Evolutionary conservation across 2,888 invertebrate species (phyloP), one percentile per base, ranked within the genome.

Genomic region (Cheilosia pagana): DNA sequence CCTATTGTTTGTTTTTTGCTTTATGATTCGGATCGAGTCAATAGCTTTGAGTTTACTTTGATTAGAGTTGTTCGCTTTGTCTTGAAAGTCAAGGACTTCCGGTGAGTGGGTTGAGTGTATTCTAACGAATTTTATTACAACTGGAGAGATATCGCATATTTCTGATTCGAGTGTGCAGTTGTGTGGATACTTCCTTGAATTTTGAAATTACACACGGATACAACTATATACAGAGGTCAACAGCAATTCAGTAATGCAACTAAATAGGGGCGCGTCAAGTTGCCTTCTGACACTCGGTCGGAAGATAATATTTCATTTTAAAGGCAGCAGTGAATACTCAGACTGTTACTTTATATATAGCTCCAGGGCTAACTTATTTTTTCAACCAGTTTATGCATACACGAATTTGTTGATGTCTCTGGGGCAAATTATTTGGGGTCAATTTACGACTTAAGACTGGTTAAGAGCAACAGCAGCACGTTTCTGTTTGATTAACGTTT

Each of bases 71-170:
- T 50, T 43, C 25, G 12, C 71, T 82, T 71, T 76, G 71, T 67
- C 50, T 39, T 57, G 71, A 71, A 82, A 82, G 81, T 72, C 81
- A 82, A 76, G 81, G 81, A 65, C 55, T 53, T 52, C 43, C 41
- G 45, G 23, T 53, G 71, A 65, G 59, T 71, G 57, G 31, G 39
- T 70, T 60, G 21, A 28, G 50, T 74, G 43, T 28, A 14, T 74
- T 62, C 19, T 41, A 35, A 43, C 60, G 59, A 60, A 52, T 25
- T 68, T 60, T 10, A 45, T 28, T 50, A 25, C 14, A 19, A 62
- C 35, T 71, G n/a, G n/a, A n/a, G n/a, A n/a, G n/a, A 52, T 16
- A 6, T 48, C 43, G 43, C 16, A 25, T 43, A 23, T 10, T 10
- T 28, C 5, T 55, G 4, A 19, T n/a, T 39, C 59, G 6, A 67